phyloP scores from a whole-genome alignment of 2,888 invertebrate genomes.

The Rambutsinella grinnellia region DNA sequence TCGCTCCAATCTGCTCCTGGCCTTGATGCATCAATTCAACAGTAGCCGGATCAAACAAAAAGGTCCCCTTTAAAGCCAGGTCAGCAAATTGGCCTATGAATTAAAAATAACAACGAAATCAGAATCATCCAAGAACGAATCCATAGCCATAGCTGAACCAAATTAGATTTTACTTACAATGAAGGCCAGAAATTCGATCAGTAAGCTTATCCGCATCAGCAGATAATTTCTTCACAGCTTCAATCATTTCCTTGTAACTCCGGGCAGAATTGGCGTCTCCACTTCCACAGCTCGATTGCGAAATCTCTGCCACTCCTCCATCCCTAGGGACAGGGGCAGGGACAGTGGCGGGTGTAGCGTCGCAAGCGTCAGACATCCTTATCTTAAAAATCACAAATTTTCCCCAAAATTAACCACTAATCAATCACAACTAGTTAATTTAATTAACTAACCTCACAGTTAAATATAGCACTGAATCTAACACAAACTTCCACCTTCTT shows the following conservation, averaged over 20 bases:
- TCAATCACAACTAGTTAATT: no score
- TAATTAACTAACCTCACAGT: no score
- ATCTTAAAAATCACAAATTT: not conserved
- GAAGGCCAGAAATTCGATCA: slow-evolving; percentile 21
- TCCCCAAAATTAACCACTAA: no score
- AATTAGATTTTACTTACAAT: slow-evolving; percentile 18
- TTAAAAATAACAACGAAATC: not conserved
- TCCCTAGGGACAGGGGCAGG: not conserved
- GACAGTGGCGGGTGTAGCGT: no score
- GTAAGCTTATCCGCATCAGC: slow-evolving; percentile 7
- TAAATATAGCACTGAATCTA: no score
- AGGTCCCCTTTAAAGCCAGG: not conserved
- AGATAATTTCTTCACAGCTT: slow-evolving; percentile 14
- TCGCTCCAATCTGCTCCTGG: not conserved
- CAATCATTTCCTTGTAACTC: slow-evolving; percentile 45
- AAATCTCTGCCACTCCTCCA: not conserved
- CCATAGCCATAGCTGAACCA: not conserved
- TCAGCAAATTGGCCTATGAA: slow-evolving; percentile 18
- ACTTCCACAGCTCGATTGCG: not conserved
- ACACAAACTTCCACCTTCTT: no score
- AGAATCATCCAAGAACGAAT: not conserved
- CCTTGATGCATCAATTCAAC: not conserved
- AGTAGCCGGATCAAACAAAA: slow-evolving; percentile 16
- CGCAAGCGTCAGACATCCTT: no score
- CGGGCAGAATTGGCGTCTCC: not conserved